Evolutionary conservation across 2,113 vertebrate genomes (phyloP).

Genomic region (Crotalus helleri): DNA sequence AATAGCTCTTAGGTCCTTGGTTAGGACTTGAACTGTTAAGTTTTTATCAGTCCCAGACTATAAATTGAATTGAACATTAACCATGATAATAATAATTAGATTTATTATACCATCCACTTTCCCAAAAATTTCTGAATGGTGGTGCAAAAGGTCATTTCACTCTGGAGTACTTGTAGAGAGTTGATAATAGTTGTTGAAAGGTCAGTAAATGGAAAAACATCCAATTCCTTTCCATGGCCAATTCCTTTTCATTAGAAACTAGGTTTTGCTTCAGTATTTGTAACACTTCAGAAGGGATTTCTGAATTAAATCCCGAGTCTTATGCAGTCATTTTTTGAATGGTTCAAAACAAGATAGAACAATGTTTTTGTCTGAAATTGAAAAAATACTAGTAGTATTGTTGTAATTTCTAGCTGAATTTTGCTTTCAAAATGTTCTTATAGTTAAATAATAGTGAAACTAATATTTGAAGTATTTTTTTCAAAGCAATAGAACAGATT

Average conservation of each 20-base stretch:
- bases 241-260: background rate
- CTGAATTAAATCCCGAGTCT: background rate
- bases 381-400: background rate
- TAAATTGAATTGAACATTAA: background rate
- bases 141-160: background rate
- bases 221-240: background rate
- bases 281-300: background rate
- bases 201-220: background rate
- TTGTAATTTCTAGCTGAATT: background rate
- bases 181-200: background rate
- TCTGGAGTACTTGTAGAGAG: background rate
- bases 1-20: background rate
- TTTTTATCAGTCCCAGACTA: background rate
- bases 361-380: background rate
- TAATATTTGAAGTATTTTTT: background rate
- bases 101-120: background rate
- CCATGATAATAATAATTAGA: too few relatives aligned
- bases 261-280: background rate
- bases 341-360: background rate
- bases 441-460: background rate
- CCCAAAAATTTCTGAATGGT: background rate
- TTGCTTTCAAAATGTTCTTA: background rate
- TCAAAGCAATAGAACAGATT: fast-evolving
- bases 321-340: background rate
- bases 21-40: background rate